Evolutionary conservation across 2,797 vertebrate genomes (phyloP), one percentile per base, ranked within the genome.

Genomic region (Champsocephalus gunnari): DNA sequence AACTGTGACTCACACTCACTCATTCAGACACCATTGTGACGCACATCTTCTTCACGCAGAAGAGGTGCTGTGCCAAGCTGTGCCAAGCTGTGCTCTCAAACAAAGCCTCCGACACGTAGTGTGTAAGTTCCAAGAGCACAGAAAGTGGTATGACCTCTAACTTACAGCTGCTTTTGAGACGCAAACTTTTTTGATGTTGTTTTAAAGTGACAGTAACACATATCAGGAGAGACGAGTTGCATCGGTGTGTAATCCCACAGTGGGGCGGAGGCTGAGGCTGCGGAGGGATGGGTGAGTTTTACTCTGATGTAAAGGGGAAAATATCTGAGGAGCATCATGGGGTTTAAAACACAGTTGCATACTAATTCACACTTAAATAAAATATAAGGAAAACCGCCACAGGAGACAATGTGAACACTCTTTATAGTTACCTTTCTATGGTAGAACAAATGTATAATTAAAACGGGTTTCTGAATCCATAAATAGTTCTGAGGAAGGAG

Each of bases 41-140:
- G 84, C 88, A 84, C 70, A 44, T 78, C 19, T 65, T 73, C 83
- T 74, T 66, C 50, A 49, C 60, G n/a, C 41, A 53, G 61, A 81
- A 75, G 84, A 85, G 73, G 21, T 81, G 81, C 10, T 24, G 64
- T 12, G 10, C 6, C 10, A 12, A 44, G 81, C 10, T 24, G 64
- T 12, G 10, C 6, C 10, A 12, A 44, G 43, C 43, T 44, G 9
- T 44, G 65, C 58, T 70, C 49, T 34, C 54, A 64, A 72, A 66
- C 60, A 53, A 48, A 79, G 66, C 16, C 60, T 70, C 75, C 55
- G 64, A 74, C 57, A 70, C 62, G 17, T 50, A 62, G 60, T 57
- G 64, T 57, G 64, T 49, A 70, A 6, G 34, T 44, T 67, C 44
- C 76, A 45, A 61, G 45, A 63, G 4, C 38, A 55, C 5, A 70